Evolutionary conservation across 2,888 invertebrate species (phyloP), one percentile per base, ranked within the genome.

Genomic region (Silvanus unidentatus): DNA sequence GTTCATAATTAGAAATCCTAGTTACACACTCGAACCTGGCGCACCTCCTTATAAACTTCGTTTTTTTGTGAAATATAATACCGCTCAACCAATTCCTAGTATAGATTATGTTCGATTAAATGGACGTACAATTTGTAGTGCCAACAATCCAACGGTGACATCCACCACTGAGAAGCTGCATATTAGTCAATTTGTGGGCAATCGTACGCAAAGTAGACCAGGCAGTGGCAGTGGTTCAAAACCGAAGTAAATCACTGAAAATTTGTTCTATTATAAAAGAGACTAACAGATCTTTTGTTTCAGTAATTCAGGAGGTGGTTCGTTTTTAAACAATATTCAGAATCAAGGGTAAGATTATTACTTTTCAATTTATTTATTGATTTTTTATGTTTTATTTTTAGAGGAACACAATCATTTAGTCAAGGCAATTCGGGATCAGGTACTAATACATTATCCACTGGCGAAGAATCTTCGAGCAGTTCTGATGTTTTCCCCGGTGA

Each of bases 21-120:
- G 76, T 36, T 77, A 78, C 70, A 75, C 73, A 50, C 71, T 82
- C 16, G 73, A 74, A 43, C 77, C 79, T 0, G 79, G 78, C 0
- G 76, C 77, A 1, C 76, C 79, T 1, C 76, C 79, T 0, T 69
- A 76, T 1, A 65, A 76, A 0, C 73, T 81, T 8, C 68, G 78
- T 2, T 79, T 82, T 65, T 81, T 80, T 65, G 78, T 81, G 1
- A 78, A 78, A 47, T 81, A 77, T 65, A 76, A 78, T 55, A 68
- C 73, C 1, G 58, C 71, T 1, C 71, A 68, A 38, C 70, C 70
- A 14, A 65, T 74, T 0, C 82, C 82, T 0, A 73, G 70, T 44
- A 57, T 80, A 1, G 65, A 64, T 45, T 70, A 69, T 3, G 77
- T 82, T 22, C 58, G 75, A 36, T 64, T 81, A 10, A 82, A 82